These are phyloP conservation scores for Trematomus bernacchii DNA, from an alignment of 2,797 vertebrate species.

Conservation along the genomic window DNA sequence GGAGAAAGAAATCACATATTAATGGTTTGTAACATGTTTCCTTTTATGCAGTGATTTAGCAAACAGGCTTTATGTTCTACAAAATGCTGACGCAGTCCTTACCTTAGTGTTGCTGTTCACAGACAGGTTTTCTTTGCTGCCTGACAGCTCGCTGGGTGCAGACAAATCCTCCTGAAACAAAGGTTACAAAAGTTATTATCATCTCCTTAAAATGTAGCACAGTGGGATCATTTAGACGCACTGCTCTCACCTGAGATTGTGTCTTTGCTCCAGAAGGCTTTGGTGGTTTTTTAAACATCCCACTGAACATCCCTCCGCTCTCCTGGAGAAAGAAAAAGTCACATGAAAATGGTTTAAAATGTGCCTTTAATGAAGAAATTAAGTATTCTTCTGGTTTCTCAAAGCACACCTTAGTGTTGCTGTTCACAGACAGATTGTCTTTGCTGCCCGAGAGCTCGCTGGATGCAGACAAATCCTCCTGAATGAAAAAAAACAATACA, in stretches of 20 bases:
- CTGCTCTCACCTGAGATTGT: constrained; percentile 56
- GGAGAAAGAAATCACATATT: background rate
- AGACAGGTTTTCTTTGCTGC: constrained; percentile 46
- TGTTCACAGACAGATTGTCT: constrained; percentile 38
- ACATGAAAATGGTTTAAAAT: background rate
- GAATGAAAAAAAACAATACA: background rate
- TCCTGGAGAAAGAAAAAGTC: constrained; percentile 41
- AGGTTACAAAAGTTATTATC: background rate
- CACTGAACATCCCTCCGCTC: constrained; percentile 53
- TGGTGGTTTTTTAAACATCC: constrained; percentile 59
- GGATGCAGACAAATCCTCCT: constrained; percentile 61
- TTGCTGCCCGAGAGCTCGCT: constrained; percentile 43
- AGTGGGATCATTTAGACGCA: background rate
- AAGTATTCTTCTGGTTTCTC: background rate
- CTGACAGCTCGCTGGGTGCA: constrained; percentile 30
- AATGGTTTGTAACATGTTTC: background rate
- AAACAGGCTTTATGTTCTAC: too few relatives aligned
- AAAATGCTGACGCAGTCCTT: background rate
- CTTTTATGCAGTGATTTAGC: background rate
- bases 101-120: constrained; percentile 58
- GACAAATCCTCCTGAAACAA: constrained; percentile 60
- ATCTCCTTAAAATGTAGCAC: background rate
- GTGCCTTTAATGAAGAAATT: too few relatives aligned
- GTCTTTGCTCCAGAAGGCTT: constrained; percentile 31
- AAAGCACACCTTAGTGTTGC: constrained; percentile 52